Percentiles rank a stretch among this genome's conserved stretches.
phyloP scores from a whole-genome alignment of 2,797 vertebrate species.

The Carcharodon carcharias region DNA sequence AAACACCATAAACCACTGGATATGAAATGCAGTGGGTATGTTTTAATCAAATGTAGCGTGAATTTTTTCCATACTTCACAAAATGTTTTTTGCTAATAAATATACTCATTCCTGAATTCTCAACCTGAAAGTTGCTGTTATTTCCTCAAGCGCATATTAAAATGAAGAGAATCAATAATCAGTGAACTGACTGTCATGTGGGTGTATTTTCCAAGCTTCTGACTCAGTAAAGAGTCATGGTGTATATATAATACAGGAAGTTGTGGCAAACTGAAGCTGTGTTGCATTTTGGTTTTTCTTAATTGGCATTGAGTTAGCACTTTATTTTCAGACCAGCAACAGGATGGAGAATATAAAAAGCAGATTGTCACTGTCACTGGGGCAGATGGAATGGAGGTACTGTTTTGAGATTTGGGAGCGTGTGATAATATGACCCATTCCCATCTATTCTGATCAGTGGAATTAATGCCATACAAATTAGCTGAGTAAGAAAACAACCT shows the following conservation, averaged over 20 bases:
- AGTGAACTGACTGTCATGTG: not conserved
- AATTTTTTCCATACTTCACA: too few relatives aligned
- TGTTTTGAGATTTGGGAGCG: not conserved
- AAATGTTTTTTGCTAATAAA: not conserved
- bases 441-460: not conserved
- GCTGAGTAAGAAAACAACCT: not conserved
- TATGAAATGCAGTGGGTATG: not conserved
- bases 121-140: not conserved
- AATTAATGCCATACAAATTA: not conserved
- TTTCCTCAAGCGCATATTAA: not conserved
- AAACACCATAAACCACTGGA: not conserved
- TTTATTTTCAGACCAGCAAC: not conserved
- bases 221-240: not conserved
- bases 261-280: not conserved
- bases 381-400: not conserved
- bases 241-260: not conserved
- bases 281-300: not conserved
- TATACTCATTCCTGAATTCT: not conserved
- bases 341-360: not conserved
- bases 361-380: not conserved
- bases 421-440: not conserved
- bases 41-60: not conserved
- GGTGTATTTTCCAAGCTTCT: constrained; percentile 3
- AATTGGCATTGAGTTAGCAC: not conserved
- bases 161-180: not conserved